Evolutionary conservation across 2,113 vertebrate genomes (phyloP), one percentile per base, ranked within the genome.

Genomic region (Serinus canaria): DNA sequence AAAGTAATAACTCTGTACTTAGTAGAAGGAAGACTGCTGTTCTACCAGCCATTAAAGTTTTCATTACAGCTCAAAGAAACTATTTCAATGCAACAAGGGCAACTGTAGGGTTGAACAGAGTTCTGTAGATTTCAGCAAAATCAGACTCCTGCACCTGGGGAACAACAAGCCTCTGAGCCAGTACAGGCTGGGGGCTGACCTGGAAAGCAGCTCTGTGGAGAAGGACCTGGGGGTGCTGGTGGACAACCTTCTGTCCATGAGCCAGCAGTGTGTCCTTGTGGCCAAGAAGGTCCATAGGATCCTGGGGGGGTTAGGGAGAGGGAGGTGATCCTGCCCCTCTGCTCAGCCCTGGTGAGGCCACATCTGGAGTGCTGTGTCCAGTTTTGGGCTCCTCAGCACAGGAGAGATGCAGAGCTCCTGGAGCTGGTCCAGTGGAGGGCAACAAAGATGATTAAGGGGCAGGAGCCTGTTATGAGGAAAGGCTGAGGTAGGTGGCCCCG

Each of bases 131-230:
- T 50, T 80, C 35, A 43, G 52, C 35, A 49, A 80, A 79, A 7
- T 25, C 30, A 53, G 47, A 4, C 18, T 56, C 21, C 49, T 64
- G 0, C 7, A 43, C 9, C 25, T 27, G 22, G 21, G 21, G 5
- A 64, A 6, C 11, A 49, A 15, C 5, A 56, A 6, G 7, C 5
- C 10, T 0, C 19, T 25, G 56, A 35, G 23, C 16, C 58, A 56
- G 31, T 0, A 23, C 11, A 50, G 67, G 17, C 0, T 31, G 13
- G 16, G 25, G 1, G 5, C 4, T 19, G 12, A 56, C 0, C 31
- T 72, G 58, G 0, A 50, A 64, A 56, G 31, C 21, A 72, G 49
- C 25, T 64, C 85, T 27, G 31, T 7, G 22, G 28, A n/a, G 7
- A 13, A 64, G 30, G 41, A 50, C 9, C 43, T 43, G 58, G 3